Percentiles rank a stretch among this genome's conserved stretches.
Conservation (phyloP, 1,140 invertebrate genomes). For the Cyrtorhinus lividipennis region DNA sequence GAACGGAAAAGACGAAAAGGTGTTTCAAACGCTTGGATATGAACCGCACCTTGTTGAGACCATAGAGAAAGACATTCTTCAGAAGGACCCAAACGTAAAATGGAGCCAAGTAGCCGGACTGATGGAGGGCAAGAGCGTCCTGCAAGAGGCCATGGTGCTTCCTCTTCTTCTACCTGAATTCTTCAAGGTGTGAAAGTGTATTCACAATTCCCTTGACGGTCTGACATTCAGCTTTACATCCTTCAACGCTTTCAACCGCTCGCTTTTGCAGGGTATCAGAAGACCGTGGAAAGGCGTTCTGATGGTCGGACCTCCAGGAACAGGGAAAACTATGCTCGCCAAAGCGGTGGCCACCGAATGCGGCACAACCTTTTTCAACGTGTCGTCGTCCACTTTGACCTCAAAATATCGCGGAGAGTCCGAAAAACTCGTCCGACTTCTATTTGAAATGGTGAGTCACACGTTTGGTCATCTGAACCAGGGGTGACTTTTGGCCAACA, state of each 20-base stretch:
- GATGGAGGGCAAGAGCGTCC: constrained; percentile 46
- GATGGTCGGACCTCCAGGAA: constrained; percentile 73
- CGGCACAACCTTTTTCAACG: constrained; percentile 58
- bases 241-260: too few relatives aligned
- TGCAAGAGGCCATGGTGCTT: constrained; percentile 56
- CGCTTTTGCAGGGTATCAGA: constrained; percentile 58
- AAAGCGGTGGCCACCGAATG: constrained; percentile 94
- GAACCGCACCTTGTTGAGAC: constrained; percentile 67
- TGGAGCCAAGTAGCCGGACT: constrained; percentile 52
- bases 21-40: constrained; percentile 57
- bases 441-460: constrained; percentile 53
- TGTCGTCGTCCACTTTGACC: constrained; percentile 50
- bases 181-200: constrained; percentile 36
- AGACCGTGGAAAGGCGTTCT: constrained; percentile 80
- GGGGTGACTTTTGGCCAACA: background rate
- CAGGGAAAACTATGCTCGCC: constrained; percentile 94
- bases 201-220: background rate
- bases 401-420: constrained; percentile 64
- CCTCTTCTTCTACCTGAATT: constrained; percentile 53
- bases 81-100: constrained; percentile 41
- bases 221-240: background rate
- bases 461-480: background rate
- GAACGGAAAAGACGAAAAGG: constrained; percentile 31
- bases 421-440: constrained; percentile 51
- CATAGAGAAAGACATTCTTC: constrained; percentile 48